These are phyloP conservation scores for Phataginus tetradactyla DNA, from an alignment of 2,797 vertebrate genomes.

Conservation along the genomic window DNA sequence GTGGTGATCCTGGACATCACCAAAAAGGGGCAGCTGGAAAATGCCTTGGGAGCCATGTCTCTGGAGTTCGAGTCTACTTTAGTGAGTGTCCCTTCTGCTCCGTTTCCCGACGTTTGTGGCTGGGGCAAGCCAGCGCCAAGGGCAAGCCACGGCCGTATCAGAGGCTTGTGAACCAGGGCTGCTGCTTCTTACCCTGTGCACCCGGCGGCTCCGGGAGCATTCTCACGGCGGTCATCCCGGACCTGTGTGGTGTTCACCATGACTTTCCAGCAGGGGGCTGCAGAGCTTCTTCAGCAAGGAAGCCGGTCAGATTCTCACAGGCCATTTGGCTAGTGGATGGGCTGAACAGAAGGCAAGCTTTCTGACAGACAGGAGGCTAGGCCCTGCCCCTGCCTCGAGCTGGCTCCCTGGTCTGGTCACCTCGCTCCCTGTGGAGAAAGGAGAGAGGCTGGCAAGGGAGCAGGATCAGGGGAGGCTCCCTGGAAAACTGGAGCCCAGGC, in stretches of 20 bases:
- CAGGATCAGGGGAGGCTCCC: not conserved
- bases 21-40: slow-evolving; percentile 88
- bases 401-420: not conserved
- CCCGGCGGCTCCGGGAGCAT: fast-evolving
- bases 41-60: slow-evolving; percentile 90
- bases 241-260: not conserved
- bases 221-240: fast-evolving
- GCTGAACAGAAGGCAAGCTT: not conserved
- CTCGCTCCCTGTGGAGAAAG: not conserved
- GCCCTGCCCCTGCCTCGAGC: not conserved
- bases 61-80: slow-evolving; percentile 94
- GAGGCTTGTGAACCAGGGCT: fast-evolving
- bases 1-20: slow-evolving; percentile 91
- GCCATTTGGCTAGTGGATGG: fast-evolving
- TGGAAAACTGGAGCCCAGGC: not conserved
- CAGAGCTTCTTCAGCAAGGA: not conserved
- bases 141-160: not conserved
- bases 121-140: fast-evolving
- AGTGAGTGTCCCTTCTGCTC: slow-evolving; percentile 87
- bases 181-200: fast-evolving
- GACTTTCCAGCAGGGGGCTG: slow-evolving; percentile 45
- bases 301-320: fast-evolving
- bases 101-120: fast-evolving
- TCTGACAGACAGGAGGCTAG: too few species aligned
- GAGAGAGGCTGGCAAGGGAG: not conserved